Conservation (phyloP, 2,888 invertebrate species). For the Drosophila yooni region DNA sequence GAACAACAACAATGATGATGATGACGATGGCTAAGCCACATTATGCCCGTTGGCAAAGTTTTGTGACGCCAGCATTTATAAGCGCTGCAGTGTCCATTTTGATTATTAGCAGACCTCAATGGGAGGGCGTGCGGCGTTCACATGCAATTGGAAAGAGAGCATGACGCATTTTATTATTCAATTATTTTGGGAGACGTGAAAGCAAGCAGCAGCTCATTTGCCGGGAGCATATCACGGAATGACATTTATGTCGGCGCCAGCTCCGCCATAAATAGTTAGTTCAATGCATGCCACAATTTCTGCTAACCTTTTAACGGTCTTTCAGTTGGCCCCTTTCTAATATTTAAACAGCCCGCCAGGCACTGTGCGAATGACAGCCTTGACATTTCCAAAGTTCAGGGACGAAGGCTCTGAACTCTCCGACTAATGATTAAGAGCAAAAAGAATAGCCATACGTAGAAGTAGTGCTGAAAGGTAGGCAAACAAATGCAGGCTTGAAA, state of each 20-base stretch:
- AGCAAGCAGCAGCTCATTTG: conserved; percentile 22
- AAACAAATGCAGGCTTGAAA: conserved; percentile 39
- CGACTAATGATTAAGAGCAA: not conserved
- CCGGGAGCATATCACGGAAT: conserved; percentile 11
- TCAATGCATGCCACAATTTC: conserved; percentile 27
- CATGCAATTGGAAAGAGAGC: conserved; percentile 39
- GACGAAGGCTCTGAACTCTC: conserved; percentile 13
- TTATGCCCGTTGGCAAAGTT: conserved; percentile 77
- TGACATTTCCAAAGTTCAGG: conserved; percentile 53
- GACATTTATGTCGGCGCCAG: conserved; percentile 42
- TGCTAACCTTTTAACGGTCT: conserved; percentile 4
- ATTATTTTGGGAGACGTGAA: conserved; percentile 50
- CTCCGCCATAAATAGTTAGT: conserved; percentile 49
- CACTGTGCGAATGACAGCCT: conserved; percentile 35
- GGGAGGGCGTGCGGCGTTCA: not conserved
- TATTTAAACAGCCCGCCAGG: conserved; percentile 15
- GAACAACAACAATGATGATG: conserved; percentile 24
- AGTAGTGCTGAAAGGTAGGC: conserved; percentile 19
- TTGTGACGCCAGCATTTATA: conserved; percentile 75
- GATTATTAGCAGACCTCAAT: conserved; percentile 69
- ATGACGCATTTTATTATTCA: conserved; percentile 60
- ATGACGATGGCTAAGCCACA: conserved; percentile 57
- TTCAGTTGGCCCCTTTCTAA: conserved; percentile 19
- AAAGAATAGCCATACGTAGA: not conserved
- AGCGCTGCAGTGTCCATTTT: conserved; percentile 70